phyloP scores from a whole-genome alignment of 2,888 invertebrate genomes.

The Sipha maydis region DNA sequence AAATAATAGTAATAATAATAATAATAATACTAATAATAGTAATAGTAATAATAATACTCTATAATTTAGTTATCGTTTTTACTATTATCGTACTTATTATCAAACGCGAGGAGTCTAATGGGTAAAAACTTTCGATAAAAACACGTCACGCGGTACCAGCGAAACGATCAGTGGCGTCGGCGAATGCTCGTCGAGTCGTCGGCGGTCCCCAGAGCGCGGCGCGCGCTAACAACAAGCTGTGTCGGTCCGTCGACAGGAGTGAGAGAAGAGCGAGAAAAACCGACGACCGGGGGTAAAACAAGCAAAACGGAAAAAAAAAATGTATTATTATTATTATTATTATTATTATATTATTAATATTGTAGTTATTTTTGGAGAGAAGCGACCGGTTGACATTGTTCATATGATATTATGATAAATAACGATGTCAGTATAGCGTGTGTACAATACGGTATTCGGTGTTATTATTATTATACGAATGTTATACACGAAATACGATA shows the following conservation, averaged over 20 bases:
- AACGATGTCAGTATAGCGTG: too few relatives aligned
- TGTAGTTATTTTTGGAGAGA: too few relatives aligned
- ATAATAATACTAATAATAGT: constrained; percentile 37
- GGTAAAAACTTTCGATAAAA: constrained; percentile 61
- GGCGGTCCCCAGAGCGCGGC: background rate
- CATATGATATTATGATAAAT: too few relatives aligned
- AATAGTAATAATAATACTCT: constrained; percentile 8
- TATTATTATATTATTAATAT: too few relatives aligned
- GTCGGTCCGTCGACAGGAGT: background rate
- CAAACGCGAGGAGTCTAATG: constrained; percentile 29
- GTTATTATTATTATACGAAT: background rate
- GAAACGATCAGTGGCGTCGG: constrained; percentile 20
- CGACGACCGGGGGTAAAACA: background rate
- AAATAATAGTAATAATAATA: constrained; percentile 23
- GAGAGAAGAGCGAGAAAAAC: background rate
- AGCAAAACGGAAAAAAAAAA: background rate
- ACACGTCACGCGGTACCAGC: constrained; percentile 42
- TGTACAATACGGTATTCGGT: background rate
- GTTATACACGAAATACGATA: background rate
- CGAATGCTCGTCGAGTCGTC: background rate
- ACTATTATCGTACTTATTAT: constrained; percentile 53
- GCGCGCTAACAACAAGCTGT: background rate
- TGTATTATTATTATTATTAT: background rate
- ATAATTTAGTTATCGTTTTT: constrained; percentile 45
- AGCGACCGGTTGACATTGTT: too few relatives aligned